Percentiles rank a stretch among this genome's conserved stretches.
These are phyloP conservation scores for Cyclophora punctaria DNA, from an alignment of 2,888 invertebrate species.

Conservation along the genomic window DNA sequence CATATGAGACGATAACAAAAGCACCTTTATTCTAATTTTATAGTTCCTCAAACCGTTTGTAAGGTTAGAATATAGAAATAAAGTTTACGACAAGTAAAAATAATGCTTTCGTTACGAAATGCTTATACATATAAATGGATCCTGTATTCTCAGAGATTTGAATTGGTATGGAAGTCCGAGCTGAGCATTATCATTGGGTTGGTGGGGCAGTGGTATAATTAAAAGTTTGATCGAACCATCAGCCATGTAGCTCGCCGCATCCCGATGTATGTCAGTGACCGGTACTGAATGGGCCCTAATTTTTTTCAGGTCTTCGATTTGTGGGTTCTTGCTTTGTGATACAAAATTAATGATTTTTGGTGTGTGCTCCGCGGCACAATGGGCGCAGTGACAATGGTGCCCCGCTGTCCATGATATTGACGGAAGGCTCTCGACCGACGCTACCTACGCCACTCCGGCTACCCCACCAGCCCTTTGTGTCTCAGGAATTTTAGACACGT, in stretches of 20 bases:
- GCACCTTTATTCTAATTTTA: conserved; percentile 46
- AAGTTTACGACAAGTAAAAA: conserved; percentile 24
- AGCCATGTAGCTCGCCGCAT: conserved; percentile 32
- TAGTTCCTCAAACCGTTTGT: conserved; percentile 35
- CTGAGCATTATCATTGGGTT: background rate
- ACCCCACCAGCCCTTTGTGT: conserved; percentile 51
- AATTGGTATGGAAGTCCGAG: conserved; percentile 10
- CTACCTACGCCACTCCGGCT: conserved; percentile 61
- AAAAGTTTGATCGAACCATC: conserved; percentile 55
- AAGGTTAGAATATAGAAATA: background rate
- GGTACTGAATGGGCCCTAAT: conserved; percentile 60
- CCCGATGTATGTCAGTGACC: conserved; percentile 60
- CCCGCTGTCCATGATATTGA: conserved; percentile 72
- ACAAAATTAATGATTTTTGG: conserved; percentile 74
- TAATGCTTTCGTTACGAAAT: conserved; percentile 20
- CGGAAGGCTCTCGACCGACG: conserved; percentile 47
- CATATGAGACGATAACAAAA: conserved; percentile 40
- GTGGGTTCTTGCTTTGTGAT: conserved; percentile 74
- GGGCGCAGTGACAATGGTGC: conserved; percentile 64
- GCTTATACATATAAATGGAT: background rate
- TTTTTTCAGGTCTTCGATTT: conserved; percentile 68
- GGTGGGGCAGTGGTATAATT: conserved; percentile 41
- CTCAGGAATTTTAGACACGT: conserved; percentile 58
- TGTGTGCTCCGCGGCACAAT: conserved; percentile 65
- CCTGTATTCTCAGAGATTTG: background rate